Evolutionary conservation across 1,140 invertebrate genomes (phyloP).

Genomic region (Drosophila micromelanica): DNA sequence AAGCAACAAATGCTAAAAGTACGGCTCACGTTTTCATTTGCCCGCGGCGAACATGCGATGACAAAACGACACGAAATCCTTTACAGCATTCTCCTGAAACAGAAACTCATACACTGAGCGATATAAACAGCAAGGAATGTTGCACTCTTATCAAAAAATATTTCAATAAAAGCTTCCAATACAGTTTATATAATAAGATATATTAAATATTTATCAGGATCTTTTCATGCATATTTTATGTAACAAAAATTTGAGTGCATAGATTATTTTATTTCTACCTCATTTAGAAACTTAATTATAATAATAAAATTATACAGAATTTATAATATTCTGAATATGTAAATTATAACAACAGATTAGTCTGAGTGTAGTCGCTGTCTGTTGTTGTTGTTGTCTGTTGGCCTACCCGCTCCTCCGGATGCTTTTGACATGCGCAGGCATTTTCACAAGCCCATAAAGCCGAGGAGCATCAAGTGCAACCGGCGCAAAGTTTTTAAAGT

Average conservation of each 20-base stretch:
- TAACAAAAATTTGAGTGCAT: too few species aligned
- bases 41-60: slow-evolving; percentile 69
- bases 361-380: neutral
- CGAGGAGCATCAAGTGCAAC: slow-evolving; percentile 68
- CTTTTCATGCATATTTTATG: too few species aligned
- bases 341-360: too few species aligned
- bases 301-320: too few species aligned
- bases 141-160: too few species aligned
- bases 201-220: too few species aligned
- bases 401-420: slow-evolving; percentile 1
- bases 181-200: too few species aligned
- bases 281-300: too few species aligned
- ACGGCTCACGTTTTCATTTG: slow-evolving; percentile 76
- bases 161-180: too few species aligned
- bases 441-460: slow-evolving; percentile 74
- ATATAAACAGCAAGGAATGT: too few species aligned
- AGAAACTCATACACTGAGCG: neutral
- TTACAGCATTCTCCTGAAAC: slow-evolving; percentile 33
- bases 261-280: too few species aligned
- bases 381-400: slow-evolving; percentile 14
- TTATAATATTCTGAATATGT: too few species aligned
- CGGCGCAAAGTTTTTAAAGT: slow-evolving; percentile 18
- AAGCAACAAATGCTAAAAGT: slow-evolving; percentile 55
- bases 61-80: slow-evolving; percentile 81
- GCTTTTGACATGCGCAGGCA: slow-evolving; percentile 77